Percentiles rank a stretch among this genome's conserved stretches.
These are phyloP conservation scores for Acanthosepion lycidas DNA, from an alignment of 2,888 invertebrate species.

Conservation along the genomic window DNA sequence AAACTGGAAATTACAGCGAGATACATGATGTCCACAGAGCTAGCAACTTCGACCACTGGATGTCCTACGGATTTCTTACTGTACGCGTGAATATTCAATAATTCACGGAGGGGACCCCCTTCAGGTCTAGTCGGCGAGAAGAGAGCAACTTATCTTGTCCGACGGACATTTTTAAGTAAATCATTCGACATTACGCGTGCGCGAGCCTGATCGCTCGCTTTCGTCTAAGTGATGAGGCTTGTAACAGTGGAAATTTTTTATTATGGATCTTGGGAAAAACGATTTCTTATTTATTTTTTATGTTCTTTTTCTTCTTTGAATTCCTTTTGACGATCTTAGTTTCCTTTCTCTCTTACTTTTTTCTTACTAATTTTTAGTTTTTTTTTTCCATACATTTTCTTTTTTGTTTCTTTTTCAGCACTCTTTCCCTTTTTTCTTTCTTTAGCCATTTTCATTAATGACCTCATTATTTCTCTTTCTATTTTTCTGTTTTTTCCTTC, in stretches of 20 bases:
- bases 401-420: too few species aligned
- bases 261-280: too few species aligned
- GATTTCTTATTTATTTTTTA: too few species aligned
- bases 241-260: neutral
- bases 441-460: neutral
- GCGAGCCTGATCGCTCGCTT: neutral
- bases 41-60: neutral
- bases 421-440: neutral
- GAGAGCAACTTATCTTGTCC: conserved; percentile 20
- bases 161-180: neutral
- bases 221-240: neutral
- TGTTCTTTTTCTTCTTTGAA: too few species aligned
- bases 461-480: neutral
- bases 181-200: neutral
- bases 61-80: neutral
- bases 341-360: too few species aligned
- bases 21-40: neutral
- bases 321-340: too few species aligned
- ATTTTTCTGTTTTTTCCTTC: neutral
- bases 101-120: conserved; percentile 33
- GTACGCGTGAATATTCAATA: neutral
- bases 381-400: too few species aligned
- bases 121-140: neutral
- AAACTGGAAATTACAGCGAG: neutral
- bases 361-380: too few species aligned